These are phyloP conservation scores for Origma solitaria DNA, from an alignment of 2,113 vertebrate species.

Conservation along the genomic window DNA sequence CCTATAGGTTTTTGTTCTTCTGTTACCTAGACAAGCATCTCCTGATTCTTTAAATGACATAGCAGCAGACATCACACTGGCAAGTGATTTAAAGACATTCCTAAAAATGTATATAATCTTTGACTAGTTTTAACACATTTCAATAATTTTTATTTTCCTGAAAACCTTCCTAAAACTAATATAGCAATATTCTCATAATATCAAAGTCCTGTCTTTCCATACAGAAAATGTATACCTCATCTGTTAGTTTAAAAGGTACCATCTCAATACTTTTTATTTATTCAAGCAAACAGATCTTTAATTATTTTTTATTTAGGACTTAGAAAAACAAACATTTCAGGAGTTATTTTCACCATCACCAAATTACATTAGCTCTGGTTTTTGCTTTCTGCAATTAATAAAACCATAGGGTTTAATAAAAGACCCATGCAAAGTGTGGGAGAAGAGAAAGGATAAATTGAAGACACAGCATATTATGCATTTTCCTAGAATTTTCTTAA, in stretches of 20 bases:
- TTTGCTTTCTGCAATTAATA: background rate
- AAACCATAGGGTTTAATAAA: background rate
- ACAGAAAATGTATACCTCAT: background rate
- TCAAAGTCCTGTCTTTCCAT: background rate
- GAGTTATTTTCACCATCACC: background rate
- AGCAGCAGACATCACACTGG: background rate
- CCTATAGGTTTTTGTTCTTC: background rate
- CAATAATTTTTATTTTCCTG: background rate
- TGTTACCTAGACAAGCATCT: background rate
- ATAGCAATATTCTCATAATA: background rate
- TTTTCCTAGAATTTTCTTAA: background rate
- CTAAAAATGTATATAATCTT: background rate
- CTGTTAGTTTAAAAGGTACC: background rate
- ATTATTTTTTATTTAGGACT: background rate
- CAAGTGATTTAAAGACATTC: background rate
- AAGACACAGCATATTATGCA: background rate
- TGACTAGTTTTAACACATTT: background rate
- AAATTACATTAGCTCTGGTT: background rate
- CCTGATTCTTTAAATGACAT: background rate
- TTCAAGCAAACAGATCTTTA: background rate
- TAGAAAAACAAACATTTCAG: background rate
- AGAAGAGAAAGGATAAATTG: background rate
- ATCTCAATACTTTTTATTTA: background rate
- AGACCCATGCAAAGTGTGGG: background rate
- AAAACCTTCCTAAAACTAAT: background rate